Percentiles rank a stretch among this genome's conserved stretches.
These are phyloP conservation scores for Ptilonorhynchus violaceus DNA, from an alignment of 2,113 vertebrate species.

Conservation along the genomic window DNA sequence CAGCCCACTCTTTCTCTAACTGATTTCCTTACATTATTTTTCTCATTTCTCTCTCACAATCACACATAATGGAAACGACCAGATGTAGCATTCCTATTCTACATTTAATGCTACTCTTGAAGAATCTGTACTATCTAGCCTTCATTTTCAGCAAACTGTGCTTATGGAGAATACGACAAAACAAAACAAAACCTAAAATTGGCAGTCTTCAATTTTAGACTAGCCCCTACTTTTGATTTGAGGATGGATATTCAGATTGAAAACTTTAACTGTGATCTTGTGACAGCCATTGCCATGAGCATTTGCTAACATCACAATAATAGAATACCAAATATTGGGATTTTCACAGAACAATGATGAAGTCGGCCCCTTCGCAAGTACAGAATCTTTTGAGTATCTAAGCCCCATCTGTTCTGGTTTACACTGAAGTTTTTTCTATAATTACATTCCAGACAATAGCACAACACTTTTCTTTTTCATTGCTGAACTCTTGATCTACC, in stretches of 20 bases:
- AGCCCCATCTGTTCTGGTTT: not conserved
- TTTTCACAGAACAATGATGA: not conserved
- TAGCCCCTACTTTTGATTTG: not conserved
- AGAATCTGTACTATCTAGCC: not conserved
- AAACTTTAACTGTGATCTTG: not conserved
- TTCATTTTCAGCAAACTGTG: not conserved
- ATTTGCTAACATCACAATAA: fast-evolving
- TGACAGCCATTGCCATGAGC: not conserved
- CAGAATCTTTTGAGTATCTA: not conserved
- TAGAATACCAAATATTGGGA: not conserved
- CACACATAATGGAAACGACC: not conserved
- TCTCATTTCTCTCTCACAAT: not conserved
- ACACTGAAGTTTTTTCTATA: not conserved
- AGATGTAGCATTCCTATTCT: not conserved
- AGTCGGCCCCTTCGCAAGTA: not conserved
- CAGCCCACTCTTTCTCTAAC: not conserved
- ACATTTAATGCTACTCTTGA: not conserved
- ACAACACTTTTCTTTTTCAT: conserved; percentile 24
- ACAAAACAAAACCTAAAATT: not conserved
- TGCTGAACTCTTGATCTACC: conserved; percentile 29
- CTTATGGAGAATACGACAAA: not conserved
- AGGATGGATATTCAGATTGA: not conserved
- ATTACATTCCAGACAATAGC: conserved; percentile 16
- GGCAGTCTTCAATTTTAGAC: not conserved
- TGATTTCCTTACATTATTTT: not conserved